Base-by-base conservation (phyloP, 2,888 invertebrate species). In the Plutella xylostella region DNA sequence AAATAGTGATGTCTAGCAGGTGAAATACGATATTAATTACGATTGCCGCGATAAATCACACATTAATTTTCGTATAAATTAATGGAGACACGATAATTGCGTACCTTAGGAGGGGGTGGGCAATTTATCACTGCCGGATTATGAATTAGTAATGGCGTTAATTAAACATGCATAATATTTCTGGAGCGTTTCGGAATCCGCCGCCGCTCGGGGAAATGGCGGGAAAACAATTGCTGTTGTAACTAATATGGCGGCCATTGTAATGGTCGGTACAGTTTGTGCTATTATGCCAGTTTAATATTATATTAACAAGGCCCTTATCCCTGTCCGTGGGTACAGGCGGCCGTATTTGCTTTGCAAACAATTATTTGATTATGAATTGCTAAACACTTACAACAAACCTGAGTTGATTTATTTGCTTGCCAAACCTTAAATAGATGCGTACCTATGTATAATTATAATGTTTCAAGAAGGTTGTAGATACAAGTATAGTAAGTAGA, bases 111-210 rank as follows among this genome's bases (percentile, higher is more conserved):
- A 17, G 17, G 34, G 15, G 34, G 34, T 33, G 58, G 67, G 71
- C 72, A 72, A 82, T 83, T 78, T 78, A 77, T 82, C 79, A 82
- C 68, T 77, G 80, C 80, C 80, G 68, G 79, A 79, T 83, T 82
- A 80, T 79, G 77, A 80, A 79, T 82, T 77, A 77, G 72, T 70
- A 68, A 74, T 68, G 66, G 72, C 73, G 69, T 73, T 77, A 73
- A 78, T 80, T 76, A 75, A 78, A 77, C 77, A 76, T 78, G 76
- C 72, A 74, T 78, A 75, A 69, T 74, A 76, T 76, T 75, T 72
- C 74, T 66, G 67, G 64, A 62, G 66, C 65, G 65, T 63, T 60
- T n/a, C 64, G 59, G n/a, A n/a, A n/a, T n/a, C n/a, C n/a, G n/a
- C n/a, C n/a, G n/a, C n/a, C n/a, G n/a, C n/a, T n/a, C n/a, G n/a